Evolutionary conservation across 2,797 vertebrate species (phyloP).

Genomic region (Notoglanidium macrostoma): DNA sequence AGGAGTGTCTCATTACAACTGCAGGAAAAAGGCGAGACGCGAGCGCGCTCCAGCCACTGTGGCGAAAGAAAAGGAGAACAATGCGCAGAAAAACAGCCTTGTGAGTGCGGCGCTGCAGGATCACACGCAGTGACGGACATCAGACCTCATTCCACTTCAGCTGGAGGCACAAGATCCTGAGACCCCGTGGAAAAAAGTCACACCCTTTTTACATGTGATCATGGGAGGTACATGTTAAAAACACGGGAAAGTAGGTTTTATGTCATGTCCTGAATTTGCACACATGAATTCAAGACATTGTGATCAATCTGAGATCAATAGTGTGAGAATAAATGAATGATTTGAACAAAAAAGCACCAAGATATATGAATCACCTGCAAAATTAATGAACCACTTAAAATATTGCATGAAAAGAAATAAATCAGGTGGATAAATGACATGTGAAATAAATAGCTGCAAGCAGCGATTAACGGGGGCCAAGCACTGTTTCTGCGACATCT

Average conservation of each 20-base stretch:
- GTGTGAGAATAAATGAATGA: too few species aligned
- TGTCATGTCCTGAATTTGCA: neutral
- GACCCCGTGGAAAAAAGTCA: neutral
- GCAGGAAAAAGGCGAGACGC: constrained; percentile 15
- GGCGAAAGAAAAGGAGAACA: constrained; percentile 14
- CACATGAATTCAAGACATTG: too few species aligned
- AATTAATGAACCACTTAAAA: too few species aligned
- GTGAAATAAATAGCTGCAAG: too few species aligned
- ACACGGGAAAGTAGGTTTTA: neutral
- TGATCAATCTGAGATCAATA: too few species aligned
- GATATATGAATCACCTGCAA: too few species aligned
- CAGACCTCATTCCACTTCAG: neutral
- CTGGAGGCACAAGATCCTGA: neutral
- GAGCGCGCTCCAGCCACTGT: neutral
- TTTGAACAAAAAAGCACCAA: too few species aligned
- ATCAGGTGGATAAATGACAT: too few species aligned
- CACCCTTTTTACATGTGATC: neutral
- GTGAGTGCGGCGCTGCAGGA: neutral
- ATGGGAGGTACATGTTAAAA: neutral
- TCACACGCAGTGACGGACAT: neutral
- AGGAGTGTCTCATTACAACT: constrained; percentile 46
- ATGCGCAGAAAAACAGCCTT: neutral
- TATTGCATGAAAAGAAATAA: too few species aligned
- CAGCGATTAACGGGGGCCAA: too few species aligned
- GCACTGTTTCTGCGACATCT: too few species aligned